Evolutionary conservation across 2,888 invertebrate genomes (phyloP), one percentile per base, ranked within the genome.

Genomic region (Coenonympha arcania): DNA sequence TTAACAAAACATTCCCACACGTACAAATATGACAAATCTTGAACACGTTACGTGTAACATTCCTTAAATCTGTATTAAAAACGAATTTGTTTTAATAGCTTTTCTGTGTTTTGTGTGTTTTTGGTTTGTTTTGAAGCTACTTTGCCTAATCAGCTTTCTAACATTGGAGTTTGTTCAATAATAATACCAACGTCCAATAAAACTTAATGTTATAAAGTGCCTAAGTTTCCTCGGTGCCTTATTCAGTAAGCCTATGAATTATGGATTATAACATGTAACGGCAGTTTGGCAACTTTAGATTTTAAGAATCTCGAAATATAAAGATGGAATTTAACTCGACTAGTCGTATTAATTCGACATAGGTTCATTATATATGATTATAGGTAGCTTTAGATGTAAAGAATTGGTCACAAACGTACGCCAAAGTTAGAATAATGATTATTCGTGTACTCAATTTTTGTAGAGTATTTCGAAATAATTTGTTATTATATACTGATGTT

Each of bases 351-450:
- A 9, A 31, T 8, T 6, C 15, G 6, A 31, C 13, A 15, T 6
- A 31, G 15, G 15, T 4, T 9, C 8, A 33, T 33, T 33, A 3
- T 15, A 13, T 16, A 15, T n/a, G n/a, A 15, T 50, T 28, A 36
- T 39, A 26, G 41, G 49, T 48, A 46, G 39, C 46, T 50, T 13
- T 48, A 49, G 45, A 8, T 44, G 6, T 50, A 54, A 40, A 56
- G 63, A 68, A 68, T 76, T 69, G 69, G 76, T 79, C 79, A 78
- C 76, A 77, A 79, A 73, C 65, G 64, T 75, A 78, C 74, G 73
- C 83, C 81, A 81, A 83, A 83, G 81, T 70, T 81, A 79, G 73
- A 61, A 43, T 54, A 54, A 41, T 49, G 26, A 47, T 52, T 43
- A 51, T 45, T 30, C 28, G 28, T 16, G 9, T 39, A 46, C 43